Evolutionary conservation across 2,797 vertebrate genomes (phyloP), one percentile per base, ranked within the genome.

Genomic region (Sphaeramia orbicularis): DNA sequence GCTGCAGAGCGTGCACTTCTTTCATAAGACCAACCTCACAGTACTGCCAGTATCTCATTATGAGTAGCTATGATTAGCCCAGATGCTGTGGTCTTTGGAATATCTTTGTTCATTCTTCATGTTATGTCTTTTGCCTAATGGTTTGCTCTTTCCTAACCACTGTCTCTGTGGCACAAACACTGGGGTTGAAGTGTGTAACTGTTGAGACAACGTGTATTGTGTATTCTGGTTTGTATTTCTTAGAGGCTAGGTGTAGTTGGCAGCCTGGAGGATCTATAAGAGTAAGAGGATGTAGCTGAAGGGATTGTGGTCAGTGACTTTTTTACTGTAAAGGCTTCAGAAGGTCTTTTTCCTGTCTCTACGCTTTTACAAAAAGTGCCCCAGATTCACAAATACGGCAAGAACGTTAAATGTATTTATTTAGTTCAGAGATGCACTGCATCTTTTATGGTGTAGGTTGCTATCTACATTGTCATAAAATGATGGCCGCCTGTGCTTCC

Each of bases 11-110:
- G 32, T 51, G 55, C 24, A 41, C 38, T 52, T 74, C 71, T 72
- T 81, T 80, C 61, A 66, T 68, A 47, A 44, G 49, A 65, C 56
- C 30, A 50, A 70, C 51, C 4, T 77, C 67, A 32, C 18, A 13
- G 65, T 45, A 42, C 24, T 66, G 49, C 36, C 68, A 42, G 27
- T 40, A 32, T 74, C 19, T 68, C 44, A 68, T 74, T 45, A 65
- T 63, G 12, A 56, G 32, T 42, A 21, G 5, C 52, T 40, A 51
- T 58, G 5, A 73, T 78, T 60, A 80, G 42, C 27, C 51, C 27
- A 55, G 21, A 41, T 44, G 75, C 65, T 48, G 37, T 38, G 49
- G 38, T 47, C 55, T 48, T 40, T 1, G 37, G 1, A 51, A 42
- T 48, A 6, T 30, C 55, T 64, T 48, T 27, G 24, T 27, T 27